Evolutionary conservation across 2,113 vertebrate species (phyloP), one percentile per base, ranked within the genome.

Genomic region (Artemisiospiza belli): DNA sequence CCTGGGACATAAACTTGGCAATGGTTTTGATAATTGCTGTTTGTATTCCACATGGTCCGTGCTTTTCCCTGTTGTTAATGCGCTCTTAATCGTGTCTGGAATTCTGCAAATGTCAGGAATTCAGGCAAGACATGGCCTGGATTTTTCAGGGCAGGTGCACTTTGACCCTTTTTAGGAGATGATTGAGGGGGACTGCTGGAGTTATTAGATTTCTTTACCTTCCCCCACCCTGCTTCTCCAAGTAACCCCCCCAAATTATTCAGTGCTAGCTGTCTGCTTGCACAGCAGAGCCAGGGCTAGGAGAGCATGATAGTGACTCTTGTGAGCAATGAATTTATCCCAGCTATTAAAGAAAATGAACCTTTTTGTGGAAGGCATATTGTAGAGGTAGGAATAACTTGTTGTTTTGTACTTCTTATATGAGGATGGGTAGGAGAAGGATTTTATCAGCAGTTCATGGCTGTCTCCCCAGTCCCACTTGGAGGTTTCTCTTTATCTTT

Each of bases 101-200:
- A 98, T 98, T 92, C 91, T 61, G 84, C 61, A 92, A 96, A 97
- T 98, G 96, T 90, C 51, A 96, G 77, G 97, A 97, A 98, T 98
- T 97, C 90, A 67, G 77, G 30, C 74, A 85, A 93, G 94, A 96
- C 75, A 44, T 47, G 43, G 95, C 93, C 96, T 93, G 83, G 80
- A 87, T 97, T 97, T 98, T 97, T 96, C 94, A 96, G 83, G 52
- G 91, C 85, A 89, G 64, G 94, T 97, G 94, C 83, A 94, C 97
- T 97, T 95, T 96, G 92, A 96, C 92, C 82, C 86, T 90, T 96
- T 98, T 95, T 95, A 92, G 91, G 76, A 96, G 87, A 61, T 61
- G 70, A 95, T 62, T 94, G 88, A 96, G 95, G 66, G 83, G 64
- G 49, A 90, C 43, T 86, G 67, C 31, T 64, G 54, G 47, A 85